Percentiles rank a stretch among this genome's conserved stretches.
Evolutionary conservation across 2,888 invertebrate species (phyloP).

Genomic region (Sphinx pinastri): DNA sequence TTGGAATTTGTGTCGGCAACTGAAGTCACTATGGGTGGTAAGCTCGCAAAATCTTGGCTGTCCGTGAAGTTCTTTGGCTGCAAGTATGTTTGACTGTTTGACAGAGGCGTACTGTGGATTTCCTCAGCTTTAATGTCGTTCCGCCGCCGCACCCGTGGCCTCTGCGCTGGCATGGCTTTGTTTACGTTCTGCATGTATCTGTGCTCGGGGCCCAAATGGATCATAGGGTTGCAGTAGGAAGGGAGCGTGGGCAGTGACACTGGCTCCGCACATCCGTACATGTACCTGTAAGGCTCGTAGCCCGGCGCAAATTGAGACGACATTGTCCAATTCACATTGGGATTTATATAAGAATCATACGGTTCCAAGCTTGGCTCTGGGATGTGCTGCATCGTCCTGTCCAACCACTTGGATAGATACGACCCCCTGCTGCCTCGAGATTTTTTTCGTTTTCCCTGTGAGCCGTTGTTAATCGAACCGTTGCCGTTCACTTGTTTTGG

Average conservation of each 20-base stretch:
- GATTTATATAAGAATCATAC: constrained; percentile 63
- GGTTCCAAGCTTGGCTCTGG: constrained; percentile 71
- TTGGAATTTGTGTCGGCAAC: constrained; percentile 76
- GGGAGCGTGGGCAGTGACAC: constrained; percentile 86
- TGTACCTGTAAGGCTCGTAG: constrained; percentile 78
- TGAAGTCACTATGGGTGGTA: constrained; percentile 88
- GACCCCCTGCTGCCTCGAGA: constrained; percentile 71
- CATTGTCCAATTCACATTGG: constrained; percentile 63
- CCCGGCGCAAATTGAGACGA: constrained; percentile 71
- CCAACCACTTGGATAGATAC: constrained; percentile 80
- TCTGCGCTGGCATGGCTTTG: constrained; percentile 67
- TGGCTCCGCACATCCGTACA: constrained; percentile 84
- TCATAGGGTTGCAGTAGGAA: constrained; percentile 74
- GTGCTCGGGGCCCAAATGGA: constrained; percentile 65
- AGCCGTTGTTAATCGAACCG: constrained; percentile 65
- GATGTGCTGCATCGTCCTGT: constrained; percentile 76
- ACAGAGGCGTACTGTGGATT: constrained; percentile 55
- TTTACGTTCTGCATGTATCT: constrained; percentile 65
- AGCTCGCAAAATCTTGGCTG: constrained; percentile 85
- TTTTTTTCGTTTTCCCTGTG: constrained; percentile 80
- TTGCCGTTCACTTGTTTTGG: constrained; percentile 75
- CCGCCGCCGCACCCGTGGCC: constrained; percentile 62
- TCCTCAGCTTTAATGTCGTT: constrained; percentile 65
- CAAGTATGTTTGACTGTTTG: constrained; percentile 59
- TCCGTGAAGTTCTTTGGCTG: constrained; percentile 74